Base-by-base conservation (phyloP, 2,113 vertebrate species). In the Dryoscopus gambensis region DNA sequence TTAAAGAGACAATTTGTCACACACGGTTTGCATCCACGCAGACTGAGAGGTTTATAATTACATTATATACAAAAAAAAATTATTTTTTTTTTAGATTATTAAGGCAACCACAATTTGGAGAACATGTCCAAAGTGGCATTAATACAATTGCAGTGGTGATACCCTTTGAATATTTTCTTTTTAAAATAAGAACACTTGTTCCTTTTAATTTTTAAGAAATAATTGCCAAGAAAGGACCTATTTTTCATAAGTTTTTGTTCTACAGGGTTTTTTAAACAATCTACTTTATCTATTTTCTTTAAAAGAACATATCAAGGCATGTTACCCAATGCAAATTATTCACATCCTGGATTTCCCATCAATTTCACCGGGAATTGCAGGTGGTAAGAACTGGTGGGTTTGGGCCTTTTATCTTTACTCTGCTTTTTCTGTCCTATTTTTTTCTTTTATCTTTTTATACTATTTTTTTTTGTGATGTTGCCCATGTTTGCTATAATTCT, bases 71-170 rank as follows among this genome's bases (percentile, higher is more conserved):
- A 99, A 98, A 97, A 97, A 96, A 92, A 20, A 20, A 39, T 10
- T n/a, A n/a, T n/a, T n/a, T 19, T 63, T 56, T 95, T 97, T 97
- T 98, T 87, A 97, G 89, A 97, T 97, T 97, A 98, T 98, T 98
- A 98, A 98, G 98, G 98, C 98, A 99, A 98, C 98, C 98, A 98
- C 98, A 98, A 98, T 98, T 98, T 98, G 98, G 98, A 98, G 97
- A 98, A 98, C 98, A 97, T 98, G 98, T 98, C 97, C 97, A 98
- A 98, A 96, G 97, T 97, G 97, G 97, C 97, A 89, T 97, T 96
- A 95, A 97, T 98, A 97, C 46, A 97, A 97, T 91, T 98, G 96
- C 96, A 98, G 97, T 97, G 96, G 96, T 95, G 94, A 97, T 95
- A 97, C 94, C 96, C 97, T 98, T 97, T 97, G 94, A 98, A 91